These are phyloP conservation scores for Nasonia oneida DNA, from an alignment of 2,888 invertebrate genomes.

Conservation along the genomic window DNA sequence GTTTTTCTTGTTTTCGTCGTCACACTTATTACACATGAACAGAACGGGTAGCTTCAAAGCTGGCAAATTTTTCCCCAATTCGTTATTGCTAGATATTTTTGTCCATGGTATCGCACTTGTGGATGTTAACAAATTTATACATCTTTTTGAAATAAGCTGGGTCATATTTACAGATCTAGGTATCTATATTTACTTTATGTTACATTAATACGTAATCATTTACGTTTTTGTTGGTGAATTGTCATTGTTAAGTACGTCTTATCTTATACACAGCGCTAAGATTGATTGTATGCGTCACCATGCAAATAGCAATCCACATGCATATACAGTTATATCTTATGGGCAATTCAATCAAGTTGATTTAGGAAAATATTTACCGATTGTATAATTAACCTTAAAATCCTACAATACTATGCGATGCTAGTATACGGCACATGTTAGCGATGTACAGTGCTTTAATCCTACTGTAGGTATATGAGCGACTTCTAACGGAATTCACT, in stretches of 20 bases:
- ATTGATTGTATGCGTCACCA: too few relatives aligned
- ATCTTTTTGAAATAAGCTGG: not conserved
- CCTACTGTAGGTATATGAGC: too few relatives aligned
- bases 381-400: not conserved
- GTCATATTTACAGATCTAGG: not conserved
- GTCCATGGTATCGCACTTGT: not conserved
- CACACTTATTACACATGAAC: slow-evolving; percentile 8
- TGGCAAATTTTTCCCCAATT: not conserved
- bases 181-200: not conserved
- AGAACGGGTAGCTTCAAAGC: not conserved
- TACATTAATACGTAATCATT: too few relatives aligned
- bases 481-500: too few relatives aligned
- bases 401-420: not conserved
- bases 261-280: not conserved
- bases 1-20: slow-evolving; percentile 24
- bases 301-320: too few relatives aligned
- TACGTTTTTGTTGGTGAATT: not conserved
- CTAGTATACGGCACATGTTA: not conserved
- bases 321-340: too few relatives aligned
- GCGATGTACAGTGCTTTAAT: not conserved
- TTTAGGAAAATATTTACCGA: not conserved
- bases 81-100: not conserved
- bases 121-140: not conserved
- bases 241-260: not conserved
- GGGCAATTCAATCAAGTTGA: not conserved